Evolutionary conservation across 2,888 invertebrate genomes (phyloP), one percentile per base, ranked within the genome.

Genomic region (Tipula vernalis): DNA sequence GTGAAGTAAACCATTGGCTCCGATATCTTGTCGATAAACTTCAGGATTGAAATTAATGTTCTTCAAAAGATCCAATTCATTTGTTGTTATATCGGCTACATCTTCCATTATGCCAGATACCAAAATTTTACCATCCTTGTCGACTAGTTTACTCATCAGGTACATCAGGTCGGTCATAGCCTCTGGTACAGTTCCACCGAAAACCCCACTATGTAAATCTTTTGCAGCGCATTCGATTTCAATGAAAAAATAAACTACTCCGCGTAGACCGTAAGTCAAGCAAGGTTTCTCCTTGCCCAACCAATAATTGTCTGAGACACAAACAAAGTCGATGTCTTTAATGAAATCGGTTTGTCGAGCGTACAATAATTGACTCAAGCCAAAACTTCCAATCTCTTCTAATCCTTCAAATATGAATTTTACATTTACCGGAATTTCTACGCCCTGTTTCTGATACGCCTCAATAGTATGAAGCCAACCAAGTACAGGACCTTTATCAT

Each of bases 251-350:
- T 99, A 99, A 90, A 96, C 97, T 87, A 98, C 94, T n/a, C 99
- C 99, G 88, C 98, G 94, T 12, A 99, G 93, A 4, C 99, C 99
- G 91, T 99, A 99, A 0, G 99, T 99, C 87, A 99, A 94, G 91
- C 99, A 99, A 0, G 99, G 99, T 90, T 98, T 98, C n/a, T 95
- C 95, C 88, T 96, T 98, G 0, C 99, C 99, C 87, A 99, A 92
- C 99, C 99, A 99, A 91, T 99, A 99, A 92, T 99, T 99, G 91
- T 99, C 99, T 36, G 98, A 98, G 90, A 99, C 99, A 91, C 99
- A 99, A n/a, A 98, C 97, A 92, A 95, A 99, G 91, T 99, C 98
- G 0, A 98, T 95, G 90, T 94, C 94, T 87, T 94, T 93, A 47
- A 99, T 93, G 91, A 98, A 98, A 88, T 96, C 95, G 36, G 90